These are phyloP conservation scores for Bos taurus DNA, from an alignment of 2,113 vertebrate species.

Conservation along the genomic window ARS-UCD2.0 NC_037328.1:80200501-80201000, in stretches of 20 bases:
- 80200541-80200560: not conserved
- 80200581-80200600: not conserved
- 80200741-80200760: not conserved
- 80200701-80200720: not conserved
- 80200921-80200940: not conserved
- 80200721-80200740: not conserved
- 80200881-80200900: not conserved
- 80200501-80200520: not conserved
- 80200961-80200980: not conserved
- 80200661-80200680: not conserved
- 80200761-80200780: not conserved
- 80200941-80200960: not conserved
- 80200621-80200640: not conserved
- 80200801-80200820: not conserved
- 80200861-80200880: not conserved
- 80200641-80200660: accelerated
- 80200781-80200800: not conserved
- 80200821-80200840: too few species aligned
- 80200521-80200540: not conserved
- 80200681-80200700: not conserved
- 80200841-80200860: not conserved
- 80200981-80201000: not conserved
- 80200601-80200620: not conserved
- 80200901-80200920: not conserved
- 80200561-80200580: not conserved